Evolutionary conservation across 1,140 invertebrate species (phyloP).

Genomic region (Sipha flava): DNA sequence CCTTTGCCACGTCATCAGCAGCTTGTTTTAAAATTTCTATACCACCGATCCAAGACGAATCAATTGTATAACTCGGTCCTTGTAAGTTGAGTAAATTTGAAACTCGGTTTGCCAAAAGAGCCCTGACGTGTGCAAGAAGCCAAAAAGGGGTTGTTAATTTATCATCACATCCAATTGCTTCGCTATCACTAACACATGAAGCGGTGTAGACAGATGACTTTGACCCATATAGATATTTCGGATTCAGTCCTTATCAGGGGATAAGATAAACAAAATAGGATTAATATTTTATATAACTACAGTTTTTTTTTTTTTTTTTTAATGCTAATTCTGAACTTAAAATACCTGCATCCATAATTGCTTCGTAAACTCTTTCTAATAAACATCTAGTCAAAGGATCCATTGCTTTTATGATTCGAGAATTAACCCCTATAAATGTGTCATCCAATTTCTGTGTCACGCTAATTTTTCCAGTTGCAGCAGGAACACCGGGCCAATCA

Average conservation of each 20-base stretch:
- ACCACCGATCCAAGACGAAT: conserved; percentile 63
- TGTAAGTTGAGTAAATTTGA: conserved; percentile 32
- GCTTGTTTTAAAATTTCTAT: conserved; percentile 57
- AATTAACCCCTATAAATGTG: conserved; percentile 39
- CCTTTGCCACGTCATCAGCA: conserved; percentile 52
- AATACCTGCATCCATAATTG: conserved; percentile 41
- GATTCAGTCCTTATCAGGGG: conserved; percentile 48
- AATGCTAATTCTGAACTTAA: neutral
- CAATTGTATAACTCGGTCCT: conserved; percentile 59
- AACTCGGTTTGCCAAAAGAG: conserved; percentile 60
- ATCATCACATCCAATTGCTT: conserved; percentile 35
- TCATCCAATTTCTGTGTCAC: conserved; percentile 38
- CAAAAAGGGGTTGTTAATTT: conserved; percentile 48
- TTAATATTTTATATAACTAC: neutral
- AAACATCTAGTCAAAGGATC: conserved; percentile 38
- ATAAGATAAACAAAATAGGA: neutral
- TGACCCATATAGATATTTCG: conserved; percentile 46
- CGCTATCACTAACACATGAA: conserved; percentile 38
- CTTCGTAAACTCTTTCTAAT: conserved; percentile 38
- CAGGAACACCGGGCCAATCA: conserved; percentile 35
- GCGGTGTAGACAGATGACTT: conserved; percentile 54
- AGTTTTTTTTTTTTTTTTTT: too few relatives aligned
- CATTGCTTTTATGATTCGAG: conserved; percentile 35
- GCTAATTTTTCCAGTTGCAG: conserved; percentile 38
- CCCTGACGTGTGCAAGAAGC: conserved; percentile 55